Evolutionary conservation across 1,140 invertebrate genomes (phyloP).

Genomic region (Pachyrhynchus sulphureomaculatus): DNA sequence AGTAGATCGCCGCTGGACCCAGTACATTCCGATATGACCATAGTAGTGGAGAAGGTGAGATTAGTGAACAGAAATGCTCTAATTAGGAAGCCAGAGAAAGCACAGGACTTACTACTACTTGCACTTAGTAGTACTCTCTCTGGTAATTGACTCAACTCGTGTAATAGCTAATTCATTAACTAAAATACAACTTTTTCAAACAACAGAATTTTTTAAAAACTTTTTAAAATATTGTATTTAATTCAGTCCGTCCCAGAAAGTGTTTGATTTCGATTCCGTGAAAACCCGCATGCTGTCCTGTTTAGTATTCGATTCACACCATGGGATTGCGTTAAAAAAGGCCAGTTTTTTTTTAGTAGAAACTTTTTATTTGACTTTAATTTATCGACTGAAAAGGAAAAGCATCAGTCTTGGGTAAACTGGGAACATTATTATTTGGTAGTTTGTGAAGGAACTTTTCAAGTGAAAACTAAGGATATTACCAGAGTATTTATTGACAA

Average conservation of each 20-base stretch:
- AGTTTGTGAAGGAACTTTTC: constrained; percentile 13
- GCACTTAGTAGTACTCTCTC: no score
- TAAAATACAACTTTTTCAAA: no score
- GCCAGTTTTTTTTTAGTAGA: constrained; percentile 14
- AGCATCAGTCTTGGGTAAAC: constrained; percentile 17
- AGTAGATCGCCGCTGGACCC: no score
- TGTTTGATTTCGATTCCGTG: constrained; percentile 12
- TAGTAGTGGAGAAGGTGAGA: no score
- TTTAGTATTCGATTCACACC: constrained; percentile 28
- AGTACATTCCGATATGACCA: no score
- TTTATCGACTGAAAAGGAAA: constrained; percentile 12
- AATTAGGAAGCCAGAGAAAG: no score
- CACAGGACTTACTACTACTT: no score
- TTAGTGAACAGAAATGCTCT: no score
- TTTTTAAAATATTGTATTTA: no score
- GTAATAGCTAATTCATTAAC: no score
- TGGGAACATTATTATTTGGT: constrained; percentile 23
- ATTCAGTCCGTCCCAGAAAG: constrained; percentile 16
- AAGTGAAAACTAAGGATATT: constrained; percentile 11
- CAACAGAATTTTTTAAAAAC: no score
- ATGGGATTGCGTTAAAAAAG: constrained; percentile 19
- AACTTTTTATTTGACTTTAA: constrained; percentile 32
- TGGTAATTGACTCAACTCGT: no score
- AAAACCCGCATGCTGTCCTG: not conserved
- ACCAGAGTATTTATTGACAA: constrained; percentile 4